Base-by-base conservation (phyloP, 2,797 vertebrate species). In the Halcyon smyrnensis region DNA sequence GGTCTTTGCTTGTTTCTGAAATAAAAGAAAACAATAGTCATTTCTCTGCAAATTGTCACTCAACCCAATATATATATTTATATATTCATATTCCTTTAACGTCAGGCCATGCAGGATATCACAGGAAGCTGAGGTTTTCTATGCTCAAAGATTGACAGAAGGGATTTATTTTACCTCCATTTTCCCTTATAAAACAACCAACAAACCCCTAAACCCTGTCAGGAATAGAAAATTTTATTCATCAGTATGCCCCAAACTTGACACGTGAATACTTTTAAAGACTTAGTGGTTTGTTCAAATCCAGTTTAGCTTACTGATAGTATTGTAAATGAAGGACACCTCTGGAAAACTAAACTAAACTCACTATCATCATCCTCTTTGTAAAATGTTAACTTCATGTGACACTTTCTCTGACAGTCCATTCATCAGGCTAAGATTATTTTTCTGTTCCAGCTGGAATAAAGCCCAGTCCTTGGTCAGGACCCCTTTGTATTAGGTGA, bases 1-100 rank as follows among this genome's bases (percentile, higher is more conserved):
- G 98, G 98, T 18, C 71, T 93, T 63, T 98, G 88, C 9, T 96
- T 98, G 96, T 98, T 98, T 92, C 99, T 98, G 64, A 93, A 95
- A 95, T 51, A 62, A 69, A 95, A 92, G 62, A 43, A 90, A 88
- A 41, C 15, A 76, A 18, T 1, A 54, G 32, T 90, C 1, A 93
- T 62, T 88, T 84, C 9, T 92, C 28, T 75, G 41, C 54, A 86
- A 83, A 80, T 13, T 80, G 24, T 68, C n/a, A 45, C 16, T 77
- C 60, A 63, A 25, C 5, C 20, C 53, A 79, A 37, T 37, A 37
- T 37, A 11, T 37, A 37, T 37, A 37, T 37, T 37, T 37, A 37
- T 37, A 37, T 37, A 37, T 48, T 21, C 0, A 0, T 12, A 71
- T 43, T 2, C 2, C 16, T 78, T 71, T 46, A 60, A 16, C 36